Evolutionary conservation across 1,140 invertebrate species (phyloP).

Genomic region (Pseudomyrmex cubaensis): DNA sequence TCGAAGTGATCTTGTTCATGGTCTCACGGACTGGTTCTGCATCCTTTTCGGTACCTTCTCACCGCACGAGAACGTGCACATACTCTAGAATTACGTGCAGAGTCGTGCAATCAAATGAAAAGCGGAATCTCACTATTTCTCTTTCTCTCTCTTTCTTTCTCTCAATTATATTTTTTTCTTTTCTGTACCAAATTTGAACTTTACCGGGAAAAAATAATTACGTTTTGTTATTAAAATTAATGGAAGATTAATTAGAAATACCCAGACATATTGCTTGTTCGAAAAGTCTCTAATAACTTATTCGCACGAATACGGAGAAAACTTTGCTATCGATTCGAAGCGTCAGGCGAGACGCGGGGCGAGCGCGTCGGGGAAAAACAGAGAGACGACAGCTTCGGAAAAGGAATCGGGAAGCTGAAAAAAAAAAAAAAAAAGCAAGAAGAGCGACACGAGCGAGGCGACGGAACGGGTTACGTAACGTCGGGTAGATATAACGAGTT

Average conservation of each 20-base stretch:
- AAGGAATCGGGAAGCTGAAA: neutral
- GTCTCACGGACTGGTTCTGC: slow-evolving; percentile 68
- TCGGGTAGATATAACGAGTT: slow-evolving; percentile 76
- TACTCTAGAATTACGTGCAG: neutral
- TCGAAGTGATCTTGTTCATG: slow-evolving; percentile 60
- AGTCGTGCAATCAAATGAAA: slow-evolving; percentile 41
- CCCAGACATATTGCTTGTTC: neutral
- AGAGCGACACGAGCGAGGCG: slow-evolving; percentile 7
- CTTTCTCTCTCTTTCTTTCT: neutral
- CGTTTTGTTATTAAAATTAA: neutral
- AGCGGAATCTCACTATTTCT: slow-evolving; percentile 29
- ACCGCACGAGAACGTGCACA: neutral
- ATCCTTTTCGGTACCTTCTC: slow-evolving; percentile 28
- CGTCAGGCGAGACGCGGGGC: slow-evolving; percentile 33
- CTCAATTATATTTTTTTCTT: neutral
- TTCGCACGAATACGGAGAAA: neutral
- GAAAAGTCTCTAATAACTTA: neutral
- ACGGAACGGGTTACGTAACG: slow-evolving; percentile 70
- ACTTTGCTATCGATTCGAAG: slow-evolving; percentile 49
- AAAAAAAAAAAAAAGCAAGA: neutral
- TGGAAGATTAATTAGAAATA: neutral
- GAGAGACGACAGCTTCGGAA: slow-evolving; percentile 26
- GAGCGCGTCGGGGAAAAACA: slow-evolving; percentile 53
- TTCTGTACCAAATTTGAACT: neutral
- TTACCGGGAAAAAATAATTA: neutral